Conservation (phyloP, 53 echinoderm and acorn worm genomes). For the Paracentrotus lividus region DNA sequence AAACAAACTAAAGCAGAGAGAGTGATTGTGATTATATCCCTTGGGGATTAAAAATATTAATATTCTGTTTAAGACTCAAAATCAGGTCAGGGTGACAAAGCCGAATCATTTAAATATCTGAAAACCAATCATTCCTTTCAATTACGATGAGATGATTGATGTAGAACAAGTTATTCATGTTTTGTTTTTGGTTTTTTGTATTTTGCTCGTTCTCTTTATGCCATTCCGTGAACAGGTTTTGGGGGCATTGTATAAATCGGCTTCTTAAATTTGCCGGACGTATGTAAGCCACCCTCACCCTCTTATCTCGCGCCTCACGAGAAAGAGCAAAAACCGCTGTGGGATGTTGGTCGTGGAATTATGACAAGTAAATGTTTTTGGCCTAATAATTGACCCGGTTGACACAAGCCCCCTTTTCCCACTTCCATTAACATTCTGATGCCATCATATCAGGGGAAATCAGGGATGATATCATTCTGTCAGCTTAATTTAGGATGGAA, state of each 20-base stretch:
- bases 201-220: background rate
- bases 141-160: background rate
- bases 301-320: background rate
- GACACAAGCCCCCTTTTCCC: background rate
- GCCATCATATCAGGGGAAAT: background rate
- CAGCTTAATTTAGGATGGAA: background rate
- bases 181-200: background rate
- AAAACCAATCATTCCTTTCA: background rate
- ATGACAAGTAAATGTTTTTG: constrained; percentile 53
- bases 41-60: no score
- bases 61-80: no score
- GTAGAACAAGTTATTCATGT: background rate
- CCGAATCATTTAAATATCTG: no score
- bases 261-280: background rate
- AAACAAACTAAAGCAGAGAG: no score
- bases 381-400: constrained; percentile 44
- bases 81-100: background rate
- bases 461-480: background rate
- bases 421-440: constrained; percentile 2
- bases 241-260: background rate
- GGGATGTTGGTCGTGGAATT: constrained; percentile 11
- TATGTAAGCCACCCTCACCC: constrained; percentile 10
- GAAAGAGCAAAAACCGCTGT: background rate
- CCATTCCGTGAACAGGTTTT: background rate
- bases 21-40: no score